phyloP scores from a whole-genome alignment of 2,888 invertebrate species.

The Iselma pallidipennis region DNA sequence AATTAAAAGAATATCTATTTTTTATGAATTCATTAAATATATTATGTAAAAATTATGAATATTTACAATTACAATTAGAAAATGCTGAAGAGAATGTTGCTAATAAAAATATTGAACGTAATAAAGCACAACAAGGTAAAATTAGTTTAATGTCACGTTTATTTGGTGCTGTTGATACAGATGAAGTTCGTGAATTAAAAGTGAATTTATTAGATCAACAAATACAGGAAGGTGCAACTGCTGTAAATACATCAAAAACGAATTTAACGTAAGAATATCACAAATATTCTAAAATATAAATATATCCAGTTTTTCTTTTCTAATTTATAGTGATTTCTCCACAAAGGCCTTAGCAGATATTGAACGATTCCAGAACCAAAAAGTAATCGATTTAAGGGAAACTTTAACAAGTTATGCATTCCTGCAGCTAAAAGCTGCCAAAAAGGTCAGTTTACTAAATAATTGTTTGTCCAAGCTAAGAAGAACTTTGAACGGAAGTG shows the following conservation, averaged over 20 bases:
- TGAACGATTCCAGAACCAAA: slow-evolving; percentile 73
- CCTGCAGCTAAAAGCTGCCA: slow-evolving; percentile 73
- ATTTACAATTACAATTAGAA: slow-evolving; percentile 72
- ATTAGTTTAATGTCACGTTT: slow-evolving; percentile 72
- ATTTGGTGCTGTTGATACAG: slow-evolving; percentile 76
- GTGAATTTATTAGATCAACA: slow-evolving; percentile 69
- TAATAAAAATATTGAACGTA: slow-evolving; percentile 60
- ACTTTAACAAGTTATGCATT: slow-evolving; percentile 70
- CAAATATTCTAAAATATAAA: slow-evolving; percentile 2
- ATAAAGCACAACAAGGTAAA: slow-evolving; percentile 67
- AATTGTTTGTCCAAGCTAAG: too few species aligned
- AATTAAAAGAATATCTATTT: slow-evolving; percentile 81
- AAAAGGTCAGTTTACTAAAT: slow-evolving; percentile 68
- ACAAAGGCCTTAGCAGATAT: slow-evolving; percentile 69
- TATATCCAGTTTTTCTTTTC: not conserved
- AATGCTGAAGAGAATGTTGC: slow-evolving; percentile 65
- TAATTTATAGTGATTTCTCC: slow-evolving; percentile 65
- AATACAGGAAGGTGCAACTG: slow-evolving; percentile 64
- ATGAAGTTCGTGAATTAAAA: slow-evolving; percentile 73
- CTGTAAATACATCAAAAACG: slow-evolving; percentile 62
- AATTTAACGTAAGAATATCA: slow-evolving; percentile 62
- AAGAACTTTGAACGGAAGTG: too few species aligned
- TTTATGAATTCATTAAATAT: slow-evolving; percentile 75
- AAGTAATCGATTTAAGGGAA: slow-evolving; percentile 72
- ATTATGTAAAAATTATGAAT: slow-evolving; percentile 74